phyloP scores from a whole-genome alignment of 2,797 vertebrate genomes.

The Bradypus variegatus region DNA sequence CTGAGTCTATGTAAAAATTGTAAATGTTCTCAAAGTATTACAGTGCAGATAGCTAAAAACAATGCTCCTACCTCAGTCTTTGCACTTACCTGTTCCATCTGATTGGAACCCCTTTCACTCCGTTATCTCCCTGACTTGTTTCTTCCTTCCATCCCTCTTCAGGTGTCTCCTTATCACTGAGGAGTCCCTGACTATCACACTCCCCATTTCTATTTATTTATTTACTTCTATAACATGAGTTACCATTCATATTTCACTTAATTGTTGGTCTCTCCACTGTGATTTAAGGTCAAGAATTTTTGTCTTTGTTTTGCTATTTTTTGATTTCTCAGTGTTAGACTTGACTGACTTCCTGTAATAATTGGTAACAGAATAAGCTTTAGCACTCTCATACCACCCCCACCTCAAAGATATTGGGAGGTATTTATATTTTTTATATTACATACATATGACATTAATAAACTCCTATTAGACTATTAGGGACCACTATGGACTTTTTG shows the following conservation, averaged over 20 bases:
- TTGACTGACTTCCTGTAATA: background rate
- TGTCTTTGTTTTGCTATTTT: background rate
- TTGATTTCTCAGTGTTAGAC: background rate
- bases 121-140: background rate
- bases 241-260: background rate
- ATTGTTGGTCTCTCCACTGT: background rate
- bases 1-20: slow-evolving; percentile 23
- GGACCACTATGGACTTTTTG: background rate
- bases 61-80: background rate
- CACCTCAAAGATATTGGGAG: background rate
- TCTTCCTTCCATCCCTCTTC: background rate
- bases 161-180: background rate
- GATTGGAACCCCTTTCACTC: background rate
- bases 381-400: background rate
- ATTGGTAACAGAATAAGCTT: background rate
- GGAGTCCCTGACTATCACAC: background rate
- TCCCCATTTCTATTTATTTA: background rate
- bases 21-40: slow-evolving; percentile 31
- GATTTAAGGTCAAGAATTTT: background rate
- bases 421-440: background rate
- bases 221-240: background rate
- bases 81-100: background rate
- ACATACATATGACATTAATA: slow-evolving; percentile 11
- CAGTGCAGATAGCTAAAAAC: background rate
- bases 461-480: background rate